Conservation (phyloP, 1,140 invertebrate genomes). For the Apis cerana region DNA sequence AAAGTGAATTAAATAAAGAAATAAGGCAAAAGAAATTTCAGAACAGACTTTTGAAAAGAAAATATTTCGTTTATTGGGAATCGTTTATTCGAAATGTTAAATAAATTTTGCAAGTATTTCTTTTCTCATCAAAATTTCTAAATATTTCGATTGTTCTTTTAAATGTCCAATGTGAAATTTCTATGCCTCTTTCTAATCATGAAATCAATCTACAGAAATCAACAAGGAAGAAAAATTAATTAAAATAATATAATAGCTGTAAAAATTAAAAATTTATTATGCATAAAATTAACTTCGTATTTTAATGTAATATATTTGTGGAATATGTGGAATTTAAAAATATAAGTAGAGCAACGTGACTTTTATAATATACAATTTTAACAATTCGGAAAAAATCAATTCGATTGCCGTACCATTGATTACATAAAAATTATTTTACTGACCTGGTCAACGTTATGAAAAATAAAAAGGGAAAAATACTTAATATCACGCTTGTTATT, state of each 20-base stretch:
- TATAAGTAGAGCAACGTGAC: no score
- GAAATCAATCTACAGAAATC: slow-evolving; percentile 11
- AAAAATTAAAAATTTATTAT: neutral
- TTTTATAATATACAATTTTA: neutral
- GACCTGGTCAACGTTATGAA: neutral
- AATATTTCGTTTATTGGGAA: neutral
- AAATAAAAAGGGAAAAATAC: neutral
- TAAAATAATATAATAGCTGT: neutral
- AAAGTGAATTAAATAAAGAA: neutral
- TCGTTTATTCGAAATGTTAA: neutral
- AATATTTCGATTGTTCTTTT: neutral
- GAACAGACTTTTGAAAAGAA: neutral
- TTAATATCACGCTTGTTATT: neutral
- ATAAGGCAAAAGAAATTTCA: neutral
- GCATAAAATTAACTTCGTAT: neutral
- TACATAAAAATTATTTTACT: neutral
- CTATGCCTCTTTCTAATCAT: neutral
- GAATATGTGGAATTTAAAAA: no score
- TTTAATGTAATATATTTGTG: no score
- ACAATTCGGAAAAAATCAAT: neutral
- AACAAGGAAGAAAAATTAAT: neutral
- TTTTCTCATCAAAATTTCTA: neutral
- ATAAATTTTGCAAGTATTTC: neutral
- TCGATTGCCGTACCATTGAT: neutral
- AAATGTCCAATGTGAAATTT: neutral